Percentiles rank a stretch among this genome's conserved stretches.
Evolutionary conservation across 37 sponge, comb jelly and placozoan genomes (phyloP).

Genomic region (Corticium candelabrum): DNA sequence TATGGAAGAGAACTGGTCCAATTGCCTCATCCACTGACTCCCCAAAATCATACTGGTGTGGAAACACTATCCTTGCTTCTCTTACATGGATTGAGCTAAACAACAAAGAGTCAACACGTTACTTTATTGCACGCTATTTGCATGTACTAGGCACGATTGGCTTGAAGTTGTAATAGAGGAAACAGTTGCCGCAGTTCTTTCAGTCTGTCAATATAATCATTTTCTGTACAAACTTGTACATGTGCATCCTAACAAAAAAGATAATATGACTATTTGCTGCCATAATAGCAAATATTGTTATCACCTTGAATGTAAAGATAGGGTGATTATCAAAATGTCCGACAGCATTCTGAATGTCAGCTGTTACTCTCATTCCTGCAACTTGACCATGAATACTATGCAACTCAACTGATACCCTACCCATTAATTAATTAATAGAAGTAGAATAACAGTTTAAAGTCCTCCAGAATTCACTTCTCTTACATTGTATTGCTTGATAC

Average conservation of each 20-base stretch:
- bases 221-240: too few species aligned
- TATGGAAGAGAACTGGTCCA: neutral
- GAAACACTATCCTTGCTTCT: neutral
- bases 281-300: neutral
- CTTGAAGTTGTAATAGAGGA: neutral
- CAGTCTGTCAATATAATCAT: too few species aligned
- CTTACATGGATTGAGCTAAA: neutral
- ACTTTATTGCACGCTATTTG: neutral
- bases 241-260: too few species aligned
- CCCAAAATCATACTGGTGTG: neutral
- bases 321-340: neutral
- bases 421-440: too few species aligned
- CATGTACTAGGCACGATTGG: neutral
- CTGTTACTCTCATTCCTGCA: neutral
- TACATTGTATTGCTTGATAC: too few species aligned
- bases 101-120: too few species aligned
- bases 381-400: neutral
- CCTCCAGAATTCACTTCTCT: too few species aligned
- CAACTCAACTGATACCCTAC: neutral
- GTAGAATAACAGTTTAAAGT: too few species aligned
- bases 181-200: neutral
- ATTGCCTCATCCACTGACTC: neutral
- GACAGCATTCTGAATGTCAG: neutral
- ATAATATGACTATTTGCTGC: neutral
- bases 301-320: neutral